Evolutionary conservation across 2,113 vertebrate species (phyloP).

Genomic region (Heterocephalus glaber): DNA sequence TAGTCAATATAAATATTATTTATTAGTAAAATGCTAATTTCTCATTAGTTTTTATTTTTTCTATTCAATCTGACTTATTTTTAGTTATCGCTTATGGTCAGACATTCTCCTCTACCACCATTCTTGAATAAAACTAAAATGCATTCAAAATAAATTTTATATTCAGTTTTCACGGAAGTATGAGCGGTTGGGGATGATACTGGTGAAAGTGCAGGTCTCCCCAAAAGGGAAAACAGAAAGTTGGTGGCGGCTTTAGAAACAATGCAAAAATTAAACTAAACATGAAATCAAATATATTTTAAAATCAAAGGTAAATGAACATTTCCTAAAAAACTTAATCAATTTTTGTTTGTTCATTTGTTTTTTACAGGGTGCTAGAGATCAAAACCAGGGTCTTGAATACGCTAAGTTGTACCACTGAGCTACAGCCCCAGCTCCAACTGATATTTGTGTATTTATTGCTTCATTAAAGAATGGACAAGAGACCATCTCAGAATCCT

Average conservation of each 20-base stretch:
- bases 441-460: not conserved
- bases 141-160: constrained; percentile 41
- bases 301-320: not conserved
- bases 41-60: constrained; percentile 7
- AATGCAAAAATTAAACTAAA: not conserved
- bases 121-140: constrained; percentile 46
- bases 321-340: not conserved
- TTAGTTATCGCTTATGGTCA: not conserved
- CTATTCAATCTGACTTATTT: not conserved
- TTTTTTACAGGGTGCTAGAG: not conserved
- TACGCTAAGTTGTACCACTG: not conserved
- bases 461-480: not conserved
- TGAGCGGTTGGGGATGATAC: too few relatives aligned
- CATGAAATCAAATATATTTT: not conserved
- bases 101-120: not conserved
- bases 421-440: not conserved
- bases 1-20: not conserved
- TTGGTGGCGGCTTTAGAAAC: not conserved
- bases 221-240: not conserved
- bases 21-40: not conserved
- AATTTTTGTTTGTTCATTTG: not conserved
- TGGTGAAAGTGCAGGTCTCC: not conserved
- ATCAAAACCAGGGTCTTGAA: not conserved
- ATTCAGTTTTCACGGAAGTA: constrained; percentile 8
- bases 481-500: not conserved